Base-by-base conservation (phyloP, 37 sponge, comb jelly and placozoan species). In the Beroe forskalii region DNA sequence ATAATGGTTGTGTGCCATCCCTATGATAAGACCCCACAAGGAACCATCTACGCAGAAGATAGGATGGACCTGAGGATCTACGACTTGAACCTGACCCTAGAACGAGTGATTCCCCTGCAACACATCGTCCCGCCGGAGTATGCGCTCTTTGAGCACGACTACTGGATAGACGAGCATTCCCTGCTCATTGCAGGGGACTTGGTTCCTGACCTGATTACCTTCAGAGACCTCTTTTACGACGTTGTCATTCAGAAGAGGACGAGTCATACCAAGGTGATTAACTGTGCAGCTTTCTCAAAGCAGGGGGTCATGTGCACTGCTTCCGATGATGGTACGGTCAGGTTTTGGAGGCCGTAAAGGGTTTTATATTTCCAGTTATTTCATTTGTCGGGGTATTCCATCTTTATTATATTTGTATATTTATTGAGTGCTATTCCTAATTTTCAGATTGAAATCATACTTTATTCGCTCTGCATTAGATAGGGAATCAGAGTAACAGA, bases 241-340 rank as follows among this genome's bases (percentile, higher is more conserved):
- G 66, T 63, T n/a, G 28, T 28, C n/a, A 20, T 63, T 63, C 20
- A 63, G n/a, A 63, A 63, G 66, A 63, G 25, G n/a, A 63, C 66
- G 2, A 30, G 66, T n/a, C 66, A 63, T 19, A 63, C 66, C 2
- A 3, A n/a, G 66, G 66, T 24, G 9, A 4, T 63, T 24, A 63
- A 63, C 66, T 63, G 25, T 63, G 66, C 66, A 23, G 66, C 24
- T 8, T 63, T 63, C 66, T 6, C 66, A 28, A 24, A 24, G n/a
- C 20, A 20, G 20, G 6, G 28, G 6, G 28, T 30, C 2, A 24
- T 63, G 20, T 63, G 66, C 25, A 63, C 66, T 20, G 66, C 25
- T 63, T 63, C 66, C n/a, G 66, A 63, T 63, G 66, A 63, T 19
- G 20, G 25, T 63, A 28, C 25, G 66, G n/a, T 63, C n/a, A 63